Evolutionary conservation across 2,888 invertebrate species (phyloP), one percentile per base, ranked within the genome.

Genomic region (Aethes cnicana): DNA sequence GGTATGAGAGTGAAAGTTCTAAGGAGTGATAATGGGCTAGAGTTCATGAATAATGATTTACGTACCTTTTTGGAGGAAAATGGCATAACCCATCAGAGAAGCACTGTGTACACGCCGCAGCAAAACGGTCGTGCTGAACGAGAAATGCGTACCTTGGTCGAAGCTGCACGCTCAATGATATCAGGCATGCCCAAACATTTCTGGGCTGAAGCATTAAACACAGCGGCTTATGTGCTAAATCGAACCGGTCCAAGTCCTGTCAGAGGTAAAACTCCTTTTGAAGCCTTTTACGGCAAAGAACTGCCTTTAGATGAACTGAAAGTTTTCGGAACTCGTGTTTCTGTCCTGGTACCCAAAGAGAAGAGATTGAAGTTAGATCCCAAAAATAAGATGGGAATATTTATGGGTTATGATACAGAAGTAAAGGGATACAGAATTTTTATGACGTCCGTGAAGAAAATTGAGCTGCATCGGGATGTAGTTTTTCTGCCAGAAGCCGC

Each of bases 121-220:
- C 64, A 69, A 48, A 69, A 68, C 26, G 65, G 66, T 2, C 12
- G 58, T 2, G 60, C 64, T 5, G 67, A 68, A 42, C 36, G 66
- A 18, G 57, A 61, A 47, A 55, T 47, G 25, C 23, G 57, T 1
- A 57, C 60, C 0, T 42, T 64, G 1, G 33, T 61, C 6, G 61
- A 62, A 46, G 56, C 47, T 44, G 67, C 54, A 20, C 32, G 58
- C 18, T 36, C 48, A 8, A 28, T 55, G 47, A 14, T 53, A 21
- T 14, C 56, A 48, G 55, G 53, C 32, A 14, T 61, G 0, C 37
- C 58, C 9, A 12, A 60, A 3, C 26, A 49, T 28, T 9, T 60
- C 2, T 61, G 59, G 63, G 61, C 59, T 23, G 61, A 62, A 56
- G 54, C 58, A 3, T 58, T 61, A 0, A 58, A 53, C 14, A 56